Conservation (phyloP, 2,888 invertebrate species). For the Eupithecia tripunctaria region DNA sequence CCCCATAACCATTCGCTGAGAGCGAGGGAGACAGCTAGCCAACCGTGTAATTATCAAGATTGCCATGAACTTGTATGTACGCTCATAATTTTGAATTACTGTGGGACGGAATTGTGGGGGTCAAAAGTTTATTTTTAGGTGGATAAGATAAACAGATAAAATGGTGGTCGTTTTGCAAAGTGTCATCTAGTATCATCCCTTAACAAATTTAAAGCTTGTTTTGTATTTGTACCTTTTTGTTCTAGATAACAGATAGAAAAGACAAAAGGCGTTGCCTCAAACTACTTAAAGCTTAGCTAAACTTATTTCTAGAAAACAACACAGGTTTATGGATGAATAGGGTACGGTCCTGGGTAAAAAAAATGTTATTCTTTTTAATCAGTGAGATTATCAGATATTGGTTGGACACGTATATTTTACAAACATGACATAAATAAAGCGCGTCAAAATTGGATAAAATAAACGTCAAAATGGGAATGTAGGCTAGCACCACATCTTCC, state of each 20-base stretch:
- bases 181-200: neutral
- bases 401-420: too few species aligned
- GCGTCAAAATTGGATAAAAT: too few species aligned
- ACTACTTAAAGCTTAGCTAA: neutral
- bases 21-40: conserved; percentile 38
- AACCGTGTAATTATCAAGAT: conserved; percentile 52
- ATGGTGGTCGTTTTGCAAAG: neutral
- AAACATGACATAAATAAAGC: too few species aligned
- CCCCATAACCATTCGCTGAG: conserved; percentile 4
- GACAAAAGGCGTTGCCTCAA: neutral
- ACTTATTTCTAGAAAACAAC: neutral
- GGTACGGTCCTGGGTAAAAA: too few species aligned
- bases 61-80: conserved; percentile 49
- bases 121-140: conserved; percentile 2
- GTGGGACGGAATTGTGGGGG: conserved; percentile 19
- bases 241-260: neutral
- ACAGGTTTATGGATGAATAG: neutral
- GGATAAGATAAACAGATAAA: conserved; percentile 2
- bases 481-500: too few species aligned
- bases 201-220: neutral
- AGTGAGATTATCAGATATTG: too few species aligned
- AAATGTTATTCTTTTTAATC: too few species aligned
- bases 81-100: conserved; percentile 47
- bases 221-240: too few species aligned
- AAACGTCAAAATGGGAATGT: too few species aligned